Base-by-base conservation (phyloP, 2,797 vertebrate genomes). In the Cyprinodon diabolis region DNA sequence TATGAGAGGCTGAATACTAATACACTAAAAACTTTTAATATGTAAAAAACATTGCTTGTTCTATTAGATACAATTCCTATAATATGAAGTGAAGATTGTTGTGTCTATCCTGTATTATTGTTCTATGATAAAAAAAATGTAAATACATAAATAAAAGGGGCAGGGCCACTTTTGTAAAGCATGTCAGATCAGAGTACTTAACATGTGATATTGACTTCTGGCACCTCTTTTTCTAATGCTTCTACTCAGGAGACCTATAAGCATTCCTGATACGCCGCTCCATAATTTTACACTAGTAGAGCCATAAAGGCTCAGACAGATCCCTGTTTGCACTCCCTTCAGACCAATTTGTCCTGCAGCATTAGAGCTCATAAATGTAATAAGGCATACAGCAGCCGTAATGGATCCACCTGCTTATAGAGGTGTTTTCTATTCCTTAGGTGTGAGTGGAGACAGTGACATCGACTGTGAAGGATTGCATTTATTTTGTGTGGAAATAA, bases 351-450 rank as follows among this genome's bases (percentile, higher is more conserved):
- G 71, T 87, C 79, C 87, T 37, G 35, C 47, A 68, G 55, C 2
- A n/a, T 47, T 47, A 75, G 77, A 74, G 66, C 82, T 72, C 79
- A 78, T 52, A 73, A 74, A 43, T 78, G 74, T 54, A 71, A 72
- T 49, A 73, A 45, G n/a, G 45, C 14, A 15, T 75, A 62, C 77
- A 83, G 78, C 30, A 52, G 19, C 14, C 52, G 68, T 58, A 86
- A 85, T 73, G 76, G 78, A 87, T 62, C 66, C 43, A 82, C 81
- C 67, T 25, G 14, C 58, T 82, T 84, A 85, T 77, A 86, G 84
- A 54, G 43, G 51, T 66, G 49, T 63, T 66, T 57, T n/a, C 47
- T 71, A 48, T 25, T 51, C 47, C 55, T 65, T 19, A 12, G 71
- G 47, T 71, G 51, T 75, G 76, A 81, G 73, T 43, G 68, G 71